These are phyloP conservation scores for Lophotriccus pileatus DNA, from an alignment of 2,797 vertebrate species.

Conservation along the genomic window DNA sequence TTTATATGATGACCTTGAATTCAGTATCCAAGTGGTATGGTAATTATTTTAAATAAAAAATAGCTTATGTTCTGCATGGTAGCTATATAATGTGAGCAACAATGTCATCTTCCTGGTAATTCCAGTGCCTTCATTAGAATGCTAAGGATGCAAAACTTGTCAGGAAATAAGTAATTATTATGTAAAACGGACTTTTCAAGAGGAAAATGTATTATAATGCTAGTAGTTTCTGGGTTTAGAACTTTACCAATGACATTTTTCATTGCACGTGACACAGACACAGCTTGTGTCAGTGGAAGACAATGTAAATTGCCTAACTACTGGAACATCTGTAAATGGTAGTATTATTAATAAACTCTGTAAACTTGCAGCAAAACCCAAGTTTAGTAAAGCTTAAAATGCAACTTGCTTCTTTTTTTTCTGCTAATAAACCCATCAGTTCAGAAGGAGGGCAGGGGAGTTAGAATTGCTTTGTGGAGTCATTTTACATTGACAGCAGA, in stretches of 20 bases:
- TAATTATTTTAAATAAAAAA: neutral
- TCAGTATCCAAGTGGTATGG: neutral
- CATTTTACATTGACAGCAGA: neutral
- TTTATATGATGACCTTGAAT: neutral
- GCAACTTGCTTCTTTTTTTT: neutral
- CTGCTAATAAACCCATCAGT: neutral
- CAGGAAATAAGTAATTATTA: neutral
- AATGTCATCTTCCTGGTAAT: neutral
- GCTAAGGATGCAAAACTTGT: neutral
- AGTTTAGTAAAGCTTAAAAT: neutral
- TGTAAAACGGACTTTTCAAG: neutral
- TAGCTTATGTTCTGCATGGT: neutral
- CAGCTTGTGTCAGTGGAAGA: neutral
- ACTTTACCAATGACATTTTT: neutral
- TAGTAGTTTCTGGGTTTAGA: neutral
- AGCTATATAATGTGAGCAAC: neutral
- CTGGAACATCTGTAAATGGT: neutral
- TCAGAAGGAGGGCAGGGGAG: neutral
- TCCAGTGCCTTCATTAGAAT: neutral
- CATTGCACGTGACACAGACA: neutral
- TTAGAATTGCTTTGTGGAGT: neutral
- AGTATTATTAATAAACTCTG: neutral
- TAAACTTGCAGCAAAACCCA: neutral
- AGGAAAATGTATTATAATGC: neutral
- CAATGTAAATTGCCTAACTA: neutral